Percentiles rank a stretch among this genome's conserved stretches.
Evolutionary conservation across 2,113 vertebrate genomes (phyloP).

Genomic region (Orthonyx spaldingii): DNA sequence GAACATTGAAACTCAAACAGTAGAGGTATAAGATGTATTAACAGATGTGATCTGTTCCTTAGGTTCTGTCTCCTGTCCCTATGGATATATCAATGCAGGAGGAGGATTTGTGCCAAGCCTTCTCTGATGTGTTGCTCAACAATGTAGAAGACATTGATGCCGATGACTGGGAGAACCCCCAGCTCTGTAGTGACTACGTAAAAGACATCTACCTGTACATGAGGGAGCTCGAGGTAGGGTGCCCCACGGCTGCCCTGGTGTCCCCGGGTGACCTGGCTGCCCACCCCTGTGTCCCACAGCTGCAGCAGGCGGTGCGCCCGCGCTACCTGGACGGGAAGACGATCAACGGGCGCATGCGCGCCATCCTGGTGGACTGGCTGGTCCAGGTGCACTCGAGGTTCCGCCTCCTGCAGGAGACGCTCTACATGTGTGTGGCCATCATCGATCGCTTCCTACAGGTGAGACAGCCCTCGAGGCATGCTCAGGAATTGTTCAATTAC

Average conservation of each 20-base stretch:
- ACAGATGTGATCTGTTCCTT: fast-evolving
- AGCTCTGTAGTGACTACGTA: conserved; percentile 88
- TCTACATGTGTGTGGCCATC: conserved; percentile 89
- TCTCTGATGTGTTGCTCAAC: conserved; percentile 81
- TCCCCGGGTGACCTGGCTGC: background rate
- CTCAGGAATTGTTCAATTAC: background rate
- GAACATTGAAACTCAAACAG: background rate
- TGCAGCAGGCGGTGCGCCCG: conserved; percentile 75
- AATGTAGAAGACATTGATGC: conserved; percentile 85
- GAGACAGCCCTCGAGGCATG: fast-evolving
- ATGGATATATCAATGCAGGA: conserved; percentile 80
- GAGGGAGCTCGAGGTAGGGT: conserved; percentile 79
- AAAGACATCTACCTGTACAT: conserved; percentile 93
- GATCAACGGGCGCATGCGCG: conserved; percentile 85
- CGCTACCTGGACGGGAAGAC: conserved; percentile 82
- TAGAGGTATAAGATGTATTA: fast-evolving
- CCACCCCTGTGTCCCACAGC: conserved; percentile 72
- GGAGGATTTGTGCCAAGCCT: conserved; percentile 86
- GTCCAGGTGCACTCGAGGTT: conserved; percentile 92
- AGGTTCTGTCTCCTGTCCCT: conserved; percentile 45
- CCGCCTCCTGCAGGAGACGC: conserved; percentile 89
- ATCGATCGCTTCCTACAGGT: conserved; percentile 92
- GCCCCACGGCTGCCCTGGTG: fast-evolving
- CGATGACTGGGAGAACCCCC: conserved; percentile 80
- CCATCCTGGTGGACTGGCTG: conserved; percentile 93